phyloP scores from a whole-genome alignment of 2,888 invertebrate genomes.

The Nomada goodeniana region DNA sequence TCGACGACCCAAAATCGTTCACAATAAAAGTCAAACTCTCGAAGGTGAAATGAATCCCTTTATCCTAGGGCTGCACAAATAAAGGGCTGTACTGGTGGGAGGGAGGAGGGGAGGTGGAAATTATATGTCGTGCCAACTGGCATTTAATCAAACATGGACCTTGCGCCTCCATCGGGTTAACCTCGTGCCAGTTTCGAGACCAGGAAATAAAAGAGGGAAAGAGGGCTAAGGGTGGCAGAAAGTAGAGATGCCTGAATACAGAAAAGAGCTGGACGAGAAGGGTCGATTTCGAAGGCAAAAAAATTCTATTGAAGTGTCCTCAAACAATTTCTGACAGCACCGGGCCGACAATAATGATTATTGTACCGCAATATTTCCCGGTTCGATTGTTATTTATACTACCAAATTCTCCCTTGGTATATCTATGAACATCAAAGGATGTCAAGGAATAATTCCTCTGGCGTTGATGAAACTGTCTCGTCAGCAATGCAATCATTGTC shows the following conservation, averaged over 20 bases:
- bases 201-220: slow-evolving; percentile 33
- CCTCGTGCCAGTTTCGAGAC: slow-evolving; percentile 37
- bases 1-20: neutral
- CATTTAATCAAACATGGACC: slow-evolving; percentile 65
- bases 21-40: neutral
- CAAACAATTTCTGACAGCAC: no score
- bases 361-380: slow-evolving; percentile 10
- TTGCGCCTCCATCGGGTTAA: slow-evolving; percentile 55
- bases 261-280: neutral
- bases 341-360: no score
- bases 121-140: slow-evolving; percentile 51
- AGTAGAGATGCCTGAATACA: neutral
- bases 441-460: no score
- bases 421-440: no score
- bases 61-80: neutral
- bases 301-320: neutral
- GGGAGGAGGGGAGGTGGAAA: slow-evolving; percentile 24
- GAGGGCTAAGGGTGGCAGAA: neutral
- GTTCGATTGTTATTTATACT: neutral
- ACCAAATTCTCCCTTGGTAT: no score
- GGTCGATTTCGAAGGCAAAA: neutral
- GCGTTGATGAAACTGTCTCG: no score
- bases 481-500: no score
- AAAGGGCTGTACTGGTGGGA: neutral
- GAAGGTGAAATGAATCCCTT: neutral